A percentile compares a stretch with the other conserved stretches of the same genome.
Conservation (phyloP, 2,888 invertebrate genomes). For the Leptinotarsa rubiginosa region DNA sequence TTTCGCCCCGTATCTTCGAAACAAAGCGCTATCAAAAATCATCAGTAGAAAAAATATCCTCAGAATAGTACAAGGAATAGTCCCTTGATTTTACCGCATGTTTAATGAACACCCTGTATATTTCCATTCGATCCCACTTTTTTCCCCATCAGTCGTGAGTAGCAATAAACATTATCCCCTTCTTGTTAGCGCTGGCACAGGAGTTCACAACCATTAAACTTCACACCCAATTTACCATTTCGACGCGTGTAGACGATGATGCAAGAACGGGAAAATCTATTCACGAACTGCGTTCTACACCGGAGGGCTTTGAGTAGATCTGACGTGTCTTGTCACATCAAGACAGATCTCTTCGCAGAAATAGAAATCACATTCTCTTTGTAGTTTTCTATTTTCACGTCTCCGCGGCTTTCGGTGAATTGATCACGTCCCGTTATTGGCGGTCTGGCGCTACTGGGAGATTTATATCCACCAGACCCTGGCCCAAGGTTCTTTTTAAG, state of each 20-base stretch:
- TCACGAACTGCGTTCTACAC: slow-evolving; percentile 1
- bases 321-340: slow-evolving; percentile 18
- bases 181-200: not conserved
- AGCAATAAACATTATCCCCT: slow-evolving; percentile 2
- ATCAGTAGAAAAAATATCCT: too few species aligned
- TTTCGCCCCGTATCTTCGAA: too few species aligned
- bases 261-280: slow-evolving; percentile 16
- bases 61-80: too few species aligned
- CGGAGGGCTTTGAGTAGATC: not conserved
- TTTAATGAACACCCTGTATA: too few species aligned
- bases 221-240: slow-evolving; percentile 17
- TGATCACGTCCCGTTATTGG: slow-evolving; percentile 17
- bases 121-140: not conserved
- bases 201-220: slow-evolving; percentile 19
- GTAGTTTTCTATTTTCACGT: slow-evolving; percentile 13
- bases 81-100: too few species aligned
- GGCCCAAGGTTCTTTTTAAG: not conserved
- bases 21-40: too few species aligned
- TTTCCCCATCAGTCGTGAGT: not conserved
- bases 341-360: slow-evolving; percentile 9
- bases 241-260: not conserved
- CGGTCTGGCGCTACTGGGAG: not conserved
- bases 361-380: slow-evolving; percentile 15
- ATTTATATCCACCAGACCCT: not conserved
- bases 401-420: slow-evolving; percentile 7